These are phyloP conservation scores for Vulpes vulpes DNA, from an alignment of 2,113 vertebrate genomes.

Conservation along the genomic window DNA sequence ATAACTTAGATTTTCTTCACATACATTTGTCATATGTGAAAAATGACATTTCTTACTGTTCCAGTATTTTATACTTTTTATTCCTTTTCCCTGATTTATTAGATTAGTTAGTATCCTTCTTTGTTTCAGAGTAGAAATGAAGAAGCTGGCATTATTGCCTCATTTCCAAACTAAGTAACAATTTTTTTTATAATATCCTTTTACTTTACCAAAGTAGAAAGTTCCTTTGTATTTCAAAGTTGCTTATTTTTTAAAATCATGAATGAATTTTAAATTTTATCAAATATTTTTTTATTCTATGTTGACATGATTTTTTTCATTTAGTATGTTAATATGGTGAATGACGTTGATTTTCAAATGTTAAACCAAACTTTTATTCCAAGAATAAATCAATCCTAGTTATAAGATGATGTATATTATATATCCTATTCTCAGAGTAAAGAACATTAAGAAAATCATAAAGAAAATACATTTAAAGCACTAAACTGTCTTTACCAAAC, in stretches of 20 bases:
- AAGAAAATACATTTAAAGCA: not conserved
- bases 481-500: not conserved
- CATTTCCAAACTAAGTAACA: not conserved
- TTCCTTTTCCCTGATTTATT: not conserved
- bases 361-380: not conserved
- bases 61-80: not conserved
- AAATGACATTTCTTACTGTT: not conserved
- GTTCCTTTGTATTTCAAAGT: not conserved
- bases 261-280: not conserved
- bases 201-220: not conserved
- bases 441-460: not conserved
- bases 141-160: not conserved
- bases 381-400: not conserved
- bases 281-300: not conserved
- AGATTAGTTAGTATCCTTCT: not conserved
- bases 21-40: not conserved
- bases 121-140: not conserved
- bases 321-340: not conserved
- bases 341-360: not conserved
- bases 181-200: not conserved
- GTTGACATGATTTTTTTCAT: not conserved
- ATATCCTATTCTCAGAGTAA: not conserved
- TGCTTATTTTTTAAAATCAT: not conserved
- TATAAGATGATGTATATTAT: not conserved
- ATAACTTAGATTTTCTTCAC: not conserved